Evolutionary conservation across 2,113 vertebrate species (phyloP), one percentile per base, ranked within the genome.

Genomic region (Pyrgilauda ruficollis): DNA sequence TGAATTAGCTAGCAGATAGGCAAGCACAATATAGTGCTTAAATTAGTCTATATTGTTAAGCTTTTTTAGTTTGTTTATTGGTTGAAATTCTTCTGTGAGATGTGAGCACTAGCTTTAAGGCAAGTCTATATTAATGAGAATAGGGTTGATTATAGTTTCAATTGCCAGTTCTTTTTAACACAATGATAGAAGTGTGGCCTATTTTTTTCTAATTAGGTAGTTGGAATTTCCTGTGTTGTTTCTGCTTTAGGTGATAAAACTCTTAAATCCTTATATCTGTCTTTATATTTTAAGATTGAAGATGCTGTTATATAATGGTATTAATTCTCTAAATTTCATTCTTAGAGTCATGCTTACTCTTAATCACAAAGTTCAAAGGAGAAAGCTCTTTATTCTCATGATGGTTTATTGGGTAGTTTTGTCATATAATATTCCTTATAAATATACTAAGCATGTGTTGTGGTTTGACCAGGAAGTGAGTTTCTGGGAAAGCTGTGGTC

Each of bases 381-480:
- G 98, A 96, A 98, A 89, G 93, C 96, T 63, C 97, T 97, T 90
- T 97, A 96, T 96, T 98, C 98, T 74, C 97, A 52, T 97, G 99
- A 98, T 96, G 98, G 98, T 78, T 97, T 98, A 50, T 98, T 99
- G 99, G 98, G 99, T 98, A 99, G 99, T 99, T 87, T 80, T 94
- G 64, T 81, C 21, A 27, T 39, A 14, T 50, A 70, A 16, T 68
- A 53, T 43, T 88, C 13, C 8, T 59, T 72, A 56, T 28, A 61
- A 62, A 67, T 83, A 61, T 20, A 28, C 8, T 28, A 62, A 67
- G 17, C 58, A 7, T 37, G 37, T 39, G 39, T 39, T 39, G 39
- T 39, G 39, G 39, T 39, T 39, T 39, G 39, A 39, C 39, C 39
- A 39, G 11, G 39, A 39, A 39, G 11, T 39, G 39, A 39, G 39